Evolutionary conservation across 2,888 invertebrate species (phyloP).

Genomic region (Leptopterna dolabrata): DNA sequence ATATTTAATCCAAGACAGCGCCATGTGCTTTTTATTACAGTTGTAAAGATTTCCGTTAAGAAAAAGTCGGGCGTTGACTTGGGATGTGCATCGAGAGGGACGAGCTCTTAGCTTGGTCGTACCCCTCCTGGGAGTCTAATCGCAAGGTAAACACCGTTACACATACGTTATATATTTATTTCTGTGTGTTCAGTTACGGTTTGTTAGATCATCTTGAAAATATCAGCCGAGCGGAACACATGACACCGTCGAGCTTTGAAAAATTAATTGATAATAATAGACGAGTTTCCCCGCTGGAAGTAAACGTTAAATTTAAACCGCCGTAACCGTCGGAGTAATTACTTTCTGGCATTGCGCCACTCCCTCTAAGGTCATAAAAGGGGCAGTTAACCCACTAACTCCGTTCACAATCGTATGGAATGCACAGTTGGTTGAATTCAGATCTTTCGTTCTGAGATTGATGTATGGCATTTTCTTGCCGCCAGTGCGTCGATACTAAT

Average conservation of each 20-base stretch:
- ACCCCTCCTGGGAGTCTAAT: constrained; percentile 55
- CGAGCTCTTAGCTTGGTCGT: constrained; percentile 63
- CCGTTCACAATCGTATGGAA: background rate
- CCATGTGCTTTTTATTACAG: background rate
- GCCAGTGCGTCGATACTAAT: no score
- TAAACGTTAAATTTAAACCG: background rate
- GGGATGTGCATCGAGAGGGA: background rate
- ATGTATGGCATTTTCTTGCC: no score
- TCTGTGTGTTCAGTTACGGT: background rate
- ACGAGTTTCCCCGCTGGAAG: background rate
- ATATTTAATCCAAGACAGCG: background rate
- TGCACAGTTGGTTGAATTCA: background rate
- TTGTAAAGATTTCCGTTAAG: background rate
- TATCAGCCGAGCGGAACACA: background rate
- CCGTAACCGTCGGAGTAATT: background rate
- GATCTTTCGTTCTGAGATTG: background rate
- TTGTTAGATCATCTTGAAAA: background rate
- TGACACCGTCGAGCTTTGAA: background rate
- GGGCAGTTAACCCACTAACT: background rate
- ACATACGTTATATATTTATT: constrained; percentile 3
- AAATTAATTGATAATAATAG: background rate
- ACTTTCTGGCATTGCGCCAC: background rate
- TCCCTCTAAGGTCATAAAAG: background rate
- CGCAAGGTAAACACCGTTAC: constrained; percentile 52
- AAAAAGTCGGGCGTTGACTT: background rate